phyloP scores from a whole-genome alignment of 2,797 vertebrate genomes.

The Pyrocephalus nanus region DNA sequence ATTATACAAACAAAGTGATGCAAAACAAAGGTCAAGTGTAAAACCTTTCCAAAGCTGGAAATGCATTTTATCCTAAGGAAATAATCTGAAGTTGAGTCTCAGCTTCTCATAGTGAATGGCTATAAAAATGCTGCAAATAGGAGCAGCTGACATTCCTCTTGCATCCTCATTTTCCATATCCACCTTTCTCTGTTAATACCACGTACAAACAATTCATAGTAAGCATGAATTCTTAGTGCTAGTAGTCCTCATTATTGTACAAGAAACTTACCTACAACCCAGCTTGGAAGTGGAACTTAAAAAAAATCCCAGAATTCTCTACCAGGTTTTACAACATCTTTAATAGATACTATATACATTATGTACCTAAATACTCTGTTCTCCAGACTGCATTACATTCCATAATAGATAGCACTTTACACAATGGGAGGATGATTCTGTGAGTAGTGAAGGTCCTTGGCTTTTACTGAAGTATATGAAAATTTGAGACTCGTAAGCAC shows the following conservation, averaged over 20 bases:
- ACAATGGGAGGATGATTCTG: neutral
- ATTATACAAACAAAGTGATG: neutral
- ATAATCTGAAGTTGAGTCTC: neutral
- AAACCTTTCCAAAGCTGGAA: neutral
- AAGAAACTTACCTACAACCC: neutral
- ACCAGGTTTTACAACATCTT: neutral
- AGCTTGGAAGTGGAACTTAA: neutral
- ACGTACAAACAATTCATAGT: neutral
- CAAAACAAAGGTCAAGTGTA: neutral
- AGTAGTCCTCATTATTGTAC: neutral
- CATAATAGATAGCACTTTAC: neutral
- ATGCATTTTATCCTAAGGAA: neutral
- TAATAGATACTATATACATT: neutral
- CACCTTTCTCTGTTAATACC: neutral
- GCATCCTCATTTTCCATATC: neutral
- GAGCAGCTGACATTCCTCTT: neutral
- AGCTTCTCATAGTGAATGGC: neutral
- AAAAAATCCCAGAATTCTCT: neutral
- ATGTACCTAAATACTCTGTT: neutral
- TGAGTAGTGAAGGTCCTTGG: neutral
- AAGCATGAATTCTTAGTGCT: neutral
- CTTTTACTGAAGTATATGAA: neutral
- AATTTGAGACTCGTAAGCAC: neutral
- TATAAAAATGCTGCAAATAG: neutral
- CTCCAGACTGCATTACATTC: neutral